These are phyloP conservation scores for Okapia johnstoni DNA, from an alignment of 2,113 vertebrate species.

Conservation along the genomic window DNA sequence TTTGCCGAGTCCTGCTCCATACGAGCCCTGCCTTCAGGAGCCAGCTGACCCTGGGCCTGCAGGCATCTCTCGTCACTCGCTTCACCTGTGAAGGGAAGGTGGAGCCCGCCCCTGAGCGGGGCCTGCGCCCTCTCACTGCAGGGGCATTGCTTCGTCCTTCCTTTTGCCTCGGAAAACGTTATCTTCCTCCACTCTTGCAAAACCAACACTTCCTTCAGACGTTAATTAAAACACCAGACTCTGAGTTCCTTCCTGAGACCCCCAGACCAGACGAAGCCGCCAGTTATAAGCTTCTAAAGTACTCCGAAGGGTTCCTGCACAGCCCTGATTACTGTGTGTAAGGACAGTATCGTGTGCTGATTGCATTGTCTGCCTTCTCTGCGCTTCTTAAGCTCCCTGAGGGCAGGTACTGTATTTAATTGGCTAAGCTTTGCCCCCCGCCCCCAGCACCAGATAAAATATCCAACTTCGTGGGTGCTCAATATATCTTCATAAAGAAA, in stretches of 20 bases:
- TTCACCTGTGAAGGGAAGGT: accelerated
- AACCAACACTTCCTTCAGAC: neutral
- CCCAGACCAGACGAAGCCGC: accelerated
- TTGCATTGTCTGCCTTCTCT: neutral
- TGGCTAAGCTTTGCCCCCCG: neutral
- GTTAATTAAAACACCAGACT: neutral
- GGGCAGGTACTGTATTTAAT: accelerated
- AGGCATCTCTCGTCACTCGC: accelerated
- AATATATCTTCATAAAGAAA: neutral
- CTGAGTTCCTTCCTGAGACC: neutral
- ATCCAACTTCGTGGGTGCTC: neutral
- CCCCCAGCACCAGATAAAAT: neutral
- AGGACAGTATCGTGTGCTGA: accelerated
- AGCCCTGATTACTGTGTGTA: accelerated
- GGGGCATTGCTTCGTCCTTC: accelerated
- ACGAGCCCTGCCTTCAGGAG: accelerated
- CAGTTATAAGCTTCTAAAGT: neutral
- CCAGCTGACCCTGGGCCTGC: too few relatives aligned
- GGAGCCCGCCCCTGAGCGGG: accelerated
- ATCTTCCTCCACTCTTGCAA: neutral
- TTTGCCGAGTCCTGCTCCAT: accelerated
- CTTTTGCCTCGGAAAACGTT: neutral
- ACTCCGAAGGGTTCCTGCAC: accelerated
- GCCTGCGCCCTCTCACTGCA: accelerated
- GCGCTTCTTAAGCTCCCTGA: neutral